Base-by-base conservation (phyloP, 2,797 vertebrate genomes). In the Gobionotothen gibberifrons region DNA sequence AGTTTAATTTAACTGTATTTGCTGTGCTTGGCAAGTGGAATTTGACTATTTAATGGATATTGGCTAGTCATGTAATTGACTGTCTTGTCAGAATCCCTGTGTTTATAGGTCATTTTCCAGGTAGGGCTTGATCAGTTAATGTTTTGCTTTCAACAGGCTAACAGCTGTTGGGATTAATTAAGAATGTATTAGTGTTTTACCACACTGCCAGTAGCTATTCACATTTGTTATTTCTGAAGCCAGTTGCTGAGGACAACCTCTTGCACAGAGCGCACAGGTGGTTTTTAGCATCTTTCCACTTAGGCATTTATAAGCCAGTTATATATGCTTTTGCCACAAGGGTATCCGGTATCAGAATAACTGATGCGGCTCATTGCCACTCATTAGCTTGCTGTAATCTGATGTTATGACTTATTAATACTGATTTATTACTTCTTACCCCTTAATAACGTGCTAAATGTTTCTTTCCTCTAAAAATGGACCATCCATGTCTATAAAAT, bases 1-100 rank as follows among this genome's bases (percentile, higher is more conserved):
- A 42, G 32, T 54, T 42, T 74, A 22, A 63, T 51, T 46, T 71
- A 63, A 17, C 52, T 76, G 49, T 78, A 78, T 79, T 69, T 32
- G 49, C 32, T 77, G 40, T 78, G 26, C 77, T 81, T 70, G 63
- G 42, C 65, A 47, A 59, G 51, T 51, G 46, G 65, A 60, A 26
- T 47, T 29, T 49, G 64, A 64, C 48, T 26, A 26, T 26, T 26
- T 26, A 26, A 26, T 26, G 65, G 73, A 71, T 69, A 62, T 68
- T 79, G 57, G 65, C 3, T 22, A 12, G 44, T 32, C 49, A 53
- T 77, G 48, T 72, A 43, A 77, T 79, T 49, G 48, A 40, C 7
- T 52, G 17, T 49, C 36, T 44, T 66, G 67, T 70, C 60, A 54
- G 62, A 62, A 62, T 21, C 64, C 26, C 42, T 60, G 11, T 40